Percentiles rank a stretch among this genome's conserved stretches.
Conservation (phyloP, 2,113 vertebrate genomes). For the Amia ocellicauda region DNA sequence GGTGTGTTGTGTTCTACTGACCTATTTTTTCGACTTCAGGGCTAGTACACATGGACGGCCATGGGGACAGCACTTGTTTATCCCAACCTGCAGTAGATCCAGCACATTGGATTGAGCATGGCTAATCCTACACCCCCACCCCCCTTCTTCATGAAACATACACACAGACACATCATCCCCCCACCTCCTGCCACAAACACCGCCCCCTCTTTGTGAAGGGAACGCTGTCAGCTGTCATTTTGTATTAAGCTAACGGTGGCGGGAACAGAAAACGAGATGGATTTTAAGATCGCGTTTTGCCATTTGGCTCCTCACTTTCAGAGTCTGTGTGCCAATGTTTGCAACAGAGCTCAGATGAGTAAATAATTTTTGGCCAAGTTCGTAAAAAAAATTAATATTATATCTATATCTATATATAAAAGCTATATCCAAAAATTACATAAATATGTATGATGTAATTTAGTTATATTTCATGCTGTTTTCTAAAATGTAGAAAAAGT, state of each 20-base stretch:
- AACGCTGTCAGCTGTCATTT: constrained; percentile 49
- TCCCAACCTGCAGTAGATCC: constrained; percentile 57
- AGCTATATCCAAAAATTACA: too few species aligned
- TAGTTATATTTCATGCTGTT: too few species aligned
- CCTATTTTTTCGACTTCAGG: constrained; percentile 60
- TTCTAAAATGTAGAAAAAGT: too few species aligned
- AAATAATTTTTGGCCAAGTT: too few species aligned
- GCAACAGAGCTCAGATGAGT: not conserved
- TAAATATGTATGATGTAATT: too few species aligned
- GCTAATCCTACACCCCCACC: constrained; percentile 51
- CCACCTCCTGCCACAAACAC: constrained; percentile 12
- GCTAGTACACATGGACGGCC: constrained; percentile 51
- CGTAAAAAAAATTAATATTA: too few species aligned
- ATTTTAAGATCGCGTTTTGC: constrained; percentile 26
- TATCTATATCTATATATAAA: too few species aligned
- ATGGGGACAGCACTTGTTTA: constrained; percentile 52
- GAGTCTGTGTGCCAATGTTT: not conserved
- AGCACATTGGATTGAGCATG: constrained; percentile 30
- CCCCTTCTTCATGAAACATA: constrained; percentile 24
- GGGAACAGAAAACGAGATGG: constrained; percentile 35
- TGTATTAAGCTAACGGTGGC: constrained; percentile 40
- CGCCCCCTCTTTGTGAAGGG: too few species aligned
- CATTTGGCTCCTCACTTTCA: not conserved
- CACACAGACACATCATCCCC: constrained; percentile 12
- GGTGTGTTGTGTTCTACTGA: constrained; percentile 68